phyloP scores from a whole-genome alignment of 2,888 invertebrate genomes.

The Hirtodrosophila alboralis region DNA sequence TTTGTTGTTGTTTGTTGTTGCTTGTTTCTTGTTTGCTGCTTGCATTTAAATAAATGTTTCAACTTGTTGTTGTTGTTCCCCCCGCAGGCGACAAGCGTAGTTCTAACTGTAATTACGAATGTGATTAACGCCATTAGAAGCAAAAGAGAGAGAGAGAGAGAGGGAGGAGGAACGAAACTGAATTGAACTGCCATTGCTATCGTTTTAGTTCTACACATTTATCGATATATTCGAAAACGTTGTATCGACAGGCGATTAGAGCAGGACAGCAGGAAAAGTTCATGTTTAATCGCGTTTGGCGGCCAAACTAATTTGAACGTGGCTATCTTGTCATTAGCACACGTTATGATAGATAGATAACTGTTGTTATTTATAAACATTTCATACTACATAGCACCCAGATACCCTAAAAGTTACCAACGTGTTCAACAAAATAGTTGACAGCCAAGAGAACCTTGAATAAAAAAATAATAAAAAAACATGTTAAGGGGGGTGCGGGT shows the following conservation, averaged over 20 bases:
- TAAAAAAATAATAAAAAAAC: too few species aligned
- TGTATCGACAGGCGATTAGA: too few species aligned
- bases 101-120: constrained; percentile 45
- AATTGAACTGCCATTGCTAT: too few species aligned
- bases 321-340: constrained; percentile 17
- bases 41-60: constrained; percentile 43
- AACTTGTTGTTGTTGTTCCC: constrained; percentile 17
- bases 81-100: neutral
- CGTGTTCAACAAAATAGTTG: too few species aligned
- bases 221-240: too few species aligned
- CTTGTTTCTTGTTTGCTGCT: constrained; percentile 12
- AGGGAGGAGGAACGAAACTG: too few species aligned
- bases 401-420: constrained; percentile 49
- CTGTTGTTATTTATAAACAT: constrained; percentile 37
- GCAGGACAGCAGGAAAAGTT: too few species aligned
- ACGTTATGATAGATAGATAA: constrained; percentile 23
- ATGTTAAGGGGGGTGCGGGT: constrained; percentile 30
- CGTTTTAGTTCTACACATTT: too few species aligned
- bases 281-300: neutral
- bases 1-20: constrained; percentile 29
- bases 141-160: too few species aligned
- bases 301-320: neutral
- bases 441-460: constrained; percentile 38
- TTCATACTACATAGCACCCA: too few species aligned
- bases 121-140: constrained; percentile 25